Evolutionary conservation across 2,888 invertebrate genomes (phyloP), one percentile per base, ranked within the genome.

Genomic region (Calameuta pallipes): DNA sequence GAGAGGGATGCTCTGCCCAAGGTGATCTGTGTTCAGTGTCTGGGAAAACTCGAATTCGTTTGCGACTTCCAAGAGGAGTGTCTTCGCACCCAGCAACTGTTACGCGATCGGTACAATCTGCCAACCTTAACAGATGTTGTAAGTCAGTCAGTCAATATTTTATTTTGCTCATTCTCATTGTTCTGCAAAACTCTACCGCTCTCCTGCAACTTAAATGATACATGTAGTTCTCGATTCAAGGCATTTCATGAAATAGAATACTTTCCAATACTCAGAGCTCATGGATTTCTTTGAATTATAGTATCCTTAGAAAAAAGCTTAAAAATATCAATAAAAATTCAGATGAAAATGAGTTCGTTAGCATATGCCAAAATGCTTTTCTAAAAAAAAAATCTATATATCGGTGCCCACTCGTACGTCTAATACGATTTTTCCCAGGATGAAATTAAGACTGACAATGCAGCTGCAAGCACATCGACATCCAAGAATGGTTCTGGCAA

Each of bases 1-100:
- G 91, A 91, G 84, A 90, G 85, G 87, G 91, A 91, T 89, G 89
- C 89, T 87, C 89, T 91, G 83, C 91, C 91, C 80, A 91, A 91
- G 87, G 88, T 87, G 85, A 91, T 91, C 86, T 91, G 91, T 86
- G 90, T 91, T 85, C 91, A 91, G 80, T 91, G 91, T 88, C 87
- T 91, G 87, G 91, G 91, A 80, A 91, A 91, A 86, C 90, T 91
- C 80, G 91, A 91, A 89, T 91, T 91, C 85, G 91, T 91, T 87
- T 91, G 91, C 81, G 91, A 91, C 86, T 91, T 91, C 83, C 91
- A 91, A 90, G 91, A 91, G 86, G 91, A 91, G 87, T 91, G 91
- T 89, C 90, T 91, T 79, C 91, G 90, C 84, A 91, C 91, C 83
- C 91, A 91, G 87, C 88, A 90, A 84, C 85, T 88, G 85, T 89